Evolutionary conservation across 2,888 invertebrate genomes (phyloP), one percentile per base, ranked within the genome.

Genomic region (Nemotelus nigrinus): DNA sequence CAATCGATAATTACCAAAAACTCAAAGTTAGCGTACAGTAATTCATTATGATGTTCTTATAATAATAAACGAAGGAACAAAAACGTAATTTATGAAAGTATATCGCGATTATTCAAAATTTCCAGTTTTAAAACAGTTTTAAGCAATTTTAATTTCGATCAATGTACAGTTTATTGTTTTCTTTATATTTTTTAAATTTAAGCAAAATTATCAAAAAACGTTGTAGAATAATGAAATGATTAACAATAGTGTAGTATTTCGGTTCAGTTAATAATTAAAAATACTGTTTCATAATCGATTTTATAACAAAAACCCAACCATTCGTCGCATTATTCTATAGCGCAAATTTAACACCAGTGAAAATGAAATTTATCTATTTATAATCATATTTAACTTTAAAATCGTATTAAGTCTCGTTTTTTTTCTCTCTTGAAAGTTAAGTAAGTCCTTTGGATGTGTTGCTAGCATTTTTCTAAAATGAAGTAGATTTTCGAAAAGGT

Each of bases 241-340:
- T 25, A 25, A 25, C 25, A 25, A 25, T 25, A 25, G 25, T 25
- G 25, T 25, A 25, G 25, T 25, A 25, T 25, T 25, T 25, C 25
- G 25, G 25, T 25, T 25, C 25, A 25, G 25, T 25, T 25, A 25
- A 25, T 25, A 25, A 25, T 25, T 25, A 25, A 25, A 25, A 25
- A 25, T 25, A 25, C 25, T 25, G 25, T 25, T 25, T 25, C 25
- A 25, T 25, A 25, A 25, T 25, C 25, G 25, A 25, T 25, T 25
- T 25, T 25, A 25, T 25, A 25, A 25, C 55, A 55, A 55, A 65
- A 65, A 78, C 57, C 74, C 78, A 78, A 78, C 78, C 78, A 78
- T 55, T 45, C 57, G 58, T 78, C 77, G 77, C 77, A 78, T 74
- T 78, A 78, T 78, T 78, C 74, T 58, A 77, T 71, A 55, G 43